phyloP scores from a whole-genome alignment of 2,888 invertebrate species.

The Oligia strigilis region DNA sequence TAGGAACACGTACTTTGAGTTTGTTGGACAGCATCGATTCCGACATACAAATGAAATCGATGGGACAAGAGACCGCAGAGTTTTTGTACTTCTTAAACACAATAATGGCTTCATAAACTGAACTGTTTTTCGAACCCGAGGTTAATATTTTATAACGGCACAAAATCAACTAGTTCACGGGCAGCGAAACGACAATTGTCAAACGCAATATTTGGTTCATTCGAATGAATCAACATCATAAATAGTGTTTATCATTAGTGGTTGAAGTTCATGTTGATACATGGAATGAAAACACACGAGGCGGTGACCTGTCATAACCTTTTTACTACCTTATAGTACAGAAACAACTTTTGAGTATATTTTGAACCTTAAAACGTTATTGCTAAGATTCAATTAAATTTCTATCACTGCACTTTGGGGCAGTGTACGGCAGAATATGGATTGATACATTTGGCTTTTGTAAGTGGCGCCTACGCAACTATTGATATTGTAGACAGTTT shows the following conservation, averaged over 20 bases:
- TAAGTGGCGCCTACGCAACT: constrained; percentile 44
- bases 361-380: constrained; percentile 14
- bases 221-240: constrained; percentile 49
- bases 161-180: constrained; percentile 29
- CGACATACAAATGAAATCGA: constrained; percentile 8
- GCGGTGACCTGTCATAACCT: constrained; percentile 45
- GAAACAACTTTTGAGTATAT: background rate
- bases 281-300: constrained; percentile 44
- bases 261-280: constrained; percentile 56
- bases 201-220: constrained; percentile 44
- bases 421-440: background rate
- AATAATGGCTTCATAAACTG: background rate
- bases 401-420: background rate
- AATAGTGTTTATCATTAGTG: constrained; percentile 50
- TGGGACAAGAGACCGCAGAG: background rate
- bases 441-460: constrained; percentile 2
- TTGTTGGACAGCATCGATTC: background rate
- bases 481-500: constrained; percentile 37
- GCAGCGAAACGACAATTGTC: constrained; percentile 29
- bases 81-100: background rate
- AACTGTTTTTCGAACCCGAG: constrained; percentile 11
- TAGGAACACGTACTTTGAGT: constrained; percentile 15
- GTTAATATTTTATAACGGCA: constrained; percentile 27
- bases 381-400: constrained; percentile 8
- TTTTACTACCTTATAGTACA: constrained; percentile 15